Base-by-base conservation (phyloP, 2,113 vertebrate genomes). In the Camelus dromedarius region DNA sequence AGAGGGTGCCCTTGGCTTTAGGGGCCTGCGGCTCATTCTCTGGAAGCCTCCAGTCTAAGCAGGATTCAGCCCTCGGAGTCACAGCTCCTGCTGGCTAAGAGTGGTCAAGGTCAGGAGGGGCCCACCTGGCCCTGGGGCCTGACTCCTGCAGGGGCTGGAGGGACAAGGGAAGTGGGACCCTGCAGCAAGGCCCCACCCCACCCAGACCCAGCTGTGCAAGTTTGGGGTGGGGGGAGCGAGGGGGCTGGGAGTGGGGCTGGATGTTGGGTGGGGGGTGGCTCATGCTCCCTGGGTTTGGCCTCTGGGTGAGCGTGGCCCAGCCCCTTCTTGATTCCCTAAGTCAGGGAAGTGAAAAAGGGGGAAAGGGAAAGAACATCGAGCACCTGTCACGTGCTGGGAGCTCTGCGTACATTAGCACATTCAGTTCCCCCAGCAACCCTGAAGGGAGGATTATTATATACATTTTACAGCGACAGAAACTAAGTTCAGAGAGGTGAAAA, bases 391-490 rank as follows among this genome's bases (percentile, higher is more conserved):
- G 14, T 35, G 83, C 90, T 82, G 62, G 81, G 79, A 90, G 82
- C 89, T 77, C 73, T 73, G 54, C 76, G 30, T 84, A 75, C 58
- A n/a, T 96, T 90, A 95, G 77, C 64, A 26, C 79, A 82, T 67
- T 87, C 46, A 83, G 91, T 87, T 83, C 70, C 14, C 46, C 13
- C 58, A 46, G 87, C 64, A 72, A 58, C 64, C 73, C 60, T 0
- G 0, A 52, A 62, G 69, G 89, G 79, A 66, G 58, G 69, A 76
- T 67, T 69, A 80, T 52, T 38, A 70, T 24, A 35, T 56, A 79
- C 50, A 32, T 64, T 96, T 96, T 91, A 80, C 26, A 86, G 50
- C 60, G 89, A 77, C 82, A 70, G 72, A 93, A 66, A 69, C n/a
- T 50, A 89, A 73, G 66, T 87, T 94, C 70, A 26, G 87, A 84